Evolutionary conservation across 2,113 vertebrate species (phyloP), one percentile per base, ranked within the genome.

Genomic region (Perca fluviatilis): DNA sequence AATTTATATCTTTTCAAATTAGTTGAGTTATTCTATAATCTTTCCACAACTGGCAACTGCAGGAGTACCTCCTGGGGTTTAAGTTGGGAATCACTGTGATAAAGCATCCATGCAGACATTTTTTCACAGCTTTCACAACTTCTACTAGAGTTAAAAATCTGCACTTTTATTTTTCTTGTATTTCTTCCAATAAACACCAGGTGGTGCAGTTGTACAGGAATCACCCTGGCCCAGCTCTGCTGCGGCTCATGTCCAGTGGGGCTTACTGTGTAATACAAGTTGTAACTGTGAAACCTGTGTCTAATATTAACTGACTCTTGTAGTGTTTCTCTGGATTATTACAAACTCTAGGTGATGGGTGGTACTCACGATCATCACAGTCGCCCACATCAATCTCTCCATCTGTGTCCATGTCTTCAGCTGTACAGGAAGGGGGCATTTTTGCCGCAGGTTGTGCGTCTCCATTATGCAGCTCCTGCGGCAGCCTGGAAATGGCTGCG

Each of bases 371-470:
- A 69, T 98, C 97, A 88, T 97, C 97, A 86, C 96, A 95, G 90
- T 97, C 97, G 82, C 99, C 98, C n/a, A 98, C 97, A 74, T 99
- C 97, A 0, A 99, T 98, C 90, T 99, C 98, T 1, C 96, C 96
- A 56, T 98, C 97, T 0, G 97, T 98, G 87, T 99, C 97, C 89
- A 96, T 96, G 61, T 97, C 96, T 2, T 89, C 73, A 75, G 90
- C 79, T 0, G 86, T 0, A 56, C 75, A 0, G 81, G 18, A 4
- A 92, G 2, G 91, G 36, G 0, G 43, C 0, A 89, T 49, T 72
- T 96, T 97, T 0, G 93, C 86, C 13, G 74, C 46, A 0, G 89
- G 82, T 0, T 95, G 88, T 40, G 78, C 54, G 54, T 97, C 95
- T 6, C 87, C 91, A 0, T 95, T 89, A 2, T 93, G 93, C 88